A percentile compares a stretch with the other conserved stretches of the same genome.
These are phyloP conservation scores for Leptinotarsa haldemani DNA, from an alignment of 2,888 invertebrate species.

Conservation along the genomic window DNA sequence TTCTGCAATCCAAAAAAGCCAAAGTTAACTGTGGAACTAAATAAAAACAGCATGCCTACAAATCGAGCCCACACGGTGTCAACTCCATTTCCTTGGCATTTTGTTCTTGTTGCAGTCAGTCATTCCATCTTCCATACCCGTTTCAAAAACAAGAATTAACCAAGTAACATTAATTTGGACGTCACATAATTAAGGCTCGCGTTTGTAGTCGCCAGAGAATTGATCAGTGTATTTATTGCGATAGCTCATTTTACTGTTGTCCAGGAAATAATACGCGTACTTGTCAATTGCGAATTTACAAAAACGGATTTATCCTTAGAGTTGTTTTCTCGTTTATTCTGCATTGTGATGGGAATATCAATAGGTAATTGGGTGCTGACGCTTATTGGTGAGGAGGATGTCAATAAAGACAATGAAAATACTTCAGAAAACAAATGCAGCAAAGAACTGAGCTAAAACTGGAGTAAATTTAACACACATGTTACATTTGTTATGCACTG, in stretches of 20 bases:
- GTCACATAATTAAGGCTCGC: conserved; percentile 14
- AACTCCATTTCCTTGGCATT: conserved; percentile 21
- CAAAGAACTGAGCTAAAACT: too few relatives aligned
- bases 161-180: conserved; percentile 22
- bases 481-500: too few relatives aligned
- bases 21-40: not conserved
- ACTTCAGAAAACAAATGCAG: too few relatives aligned
- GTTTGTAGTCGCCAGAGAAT: conserved; percentile 16
- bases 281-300: not conserved
- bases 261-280: not conserved
- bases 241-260: conserved; percentile 12
- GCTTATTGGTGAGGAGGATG: too few relatives aligned
- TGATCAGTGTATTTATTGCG: conserved; percentile 14
- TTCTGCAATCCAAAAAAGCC: too few relatives aligned
- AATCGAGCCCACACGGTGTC: conserved; percentile 13
- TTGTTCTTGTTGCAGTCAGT: conserved; percentile 25
- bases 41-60: conserved; percentile 3
- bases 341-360: not conserved
- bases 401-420: too few relatives aligned
- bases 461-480: too few relatives aligned
- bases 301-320: not conserved
- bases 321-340: not conserved
- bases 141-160: conserved; percentile 16
- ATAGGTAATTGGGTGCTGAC: not conserved
- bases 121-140: conserved; percentile 21